Conservation (phyloP, 2,797 vertebrate species). For the Syngnathus rostellatus region DNA sequence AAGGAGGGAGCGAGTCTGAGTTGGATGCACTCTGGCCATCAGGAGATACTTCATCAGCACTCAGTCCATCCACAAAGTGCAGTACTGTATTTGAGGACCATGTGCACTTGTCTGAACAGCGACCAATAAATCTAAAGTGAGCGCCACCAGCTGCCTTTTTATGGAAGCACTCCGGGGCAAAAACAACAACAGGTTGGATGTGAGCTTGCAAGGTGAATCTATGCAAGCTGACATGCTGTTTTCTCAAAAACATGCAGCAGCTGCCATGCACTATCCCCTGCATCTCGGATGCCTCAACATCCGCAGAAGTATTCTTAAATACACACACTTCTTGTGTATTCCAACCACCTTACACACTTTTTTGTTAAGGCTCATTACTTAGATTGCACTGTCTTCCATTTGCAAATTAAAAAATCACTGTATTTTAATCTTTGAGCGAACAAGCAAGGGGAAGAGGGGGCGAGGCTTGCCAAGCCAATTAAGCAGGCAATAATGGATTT, state of each 20-base stretch:
- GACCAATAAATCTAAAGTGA: constrained; percentile 19
- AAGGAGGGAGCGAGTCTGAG: not conserved
- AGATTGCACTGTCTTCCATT: constrained; percentile 38
- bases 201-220: constrained; percentile 14
- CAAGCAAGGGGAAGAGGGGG: constrained; percentile 35
- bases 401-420: constrained; percentile 50
- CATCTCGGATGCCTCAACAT: not conserved
- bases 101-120: constrained; percentile 10
- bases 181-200: constrained; percentile 11
- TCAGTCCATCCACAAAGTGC: constrained; percentile 10
- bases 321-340: not conserved
- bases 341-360: not conserved
- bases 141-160: constrained; percentile 14
- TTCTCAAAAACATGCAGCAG: not conserved
- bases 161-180: constrained; percentile 14
- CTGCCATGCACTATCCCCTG: constrained; percentile 1
- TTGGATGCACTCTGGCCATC: not conserved
- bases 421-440: constrained; percentile 56
- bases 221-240: not conserved
- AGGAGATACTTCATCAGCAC: not conserved
- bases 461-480: constrained; percentile 58
- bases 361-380: constrained; percentile 19
- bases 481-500: constrained; percentile 66
- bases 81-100: constrained; percentile 7
- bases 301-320: not conserved